Conservation (phyloP, 2,888 invertebrate genomes). For the Lasius platythorax region DNA sequence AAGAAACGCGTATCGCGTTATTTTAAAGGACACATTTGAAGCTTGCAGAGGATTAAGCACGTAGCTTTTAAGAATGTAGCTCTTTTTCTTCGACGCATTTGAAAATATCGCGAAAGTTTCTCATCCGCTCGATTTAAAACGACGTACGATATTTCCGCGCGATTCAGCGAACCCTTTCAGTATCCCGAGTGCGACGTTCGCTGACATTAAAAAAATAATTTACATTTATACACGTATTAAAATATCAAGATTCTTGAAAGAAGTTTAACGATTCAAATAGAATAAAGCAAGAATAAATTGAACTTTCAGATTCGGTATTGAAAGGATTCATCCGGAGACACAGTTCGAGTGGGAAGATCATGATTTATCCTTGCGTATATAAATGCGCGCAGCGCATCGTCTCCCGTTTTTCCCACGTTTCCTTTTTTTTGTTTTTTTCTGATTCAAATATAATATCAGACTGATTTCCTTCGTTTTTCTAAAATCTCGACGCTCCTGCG, state of each 20-base stretch:
- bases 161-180: slow-evolving; percentile 14
- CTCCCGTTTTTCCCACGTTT: slow-evolving; percentile 17
- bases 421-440: background rate
- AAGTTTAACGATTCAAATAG: background rate
- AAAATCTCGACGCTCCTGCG: background rate
- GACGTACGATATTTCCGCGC: background rate
- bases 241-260: slow-evolving; percentile 1
- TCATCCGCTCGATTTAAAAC: background rate
- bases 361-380: slow-evolving; percentile 56
- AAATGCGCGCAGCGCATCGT: slow-evolving; percentile 67
- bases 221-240: slow-evolving; percentile 12
- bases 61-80: slow-evolving; percentile 33
- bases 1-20: background rate
- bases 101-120: background rate
- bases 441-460: slow-evolving; percentile 6
- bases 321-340: slow-evolving; percentile 24
- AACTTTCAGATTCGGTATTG: slow-evolving; percentile 24
- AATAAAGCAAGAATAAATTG: slow-evolving; percentile 8
- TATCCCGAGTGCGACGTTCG: background rate
- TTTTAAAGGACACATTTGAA: background rate
- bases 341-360: slow-evolving; percentile 62
- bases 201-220: background rate
- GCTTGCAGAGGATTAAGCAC: background rate
- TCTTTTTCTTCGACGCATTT: slow-evolving; percentile 56
- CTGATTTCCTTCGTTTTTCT: slow-evolving; percentile 2